phyloP scores from a whole-genome alignment of 1,140 invertebrate species.

The Paraescarpia echinospica region DNA sequence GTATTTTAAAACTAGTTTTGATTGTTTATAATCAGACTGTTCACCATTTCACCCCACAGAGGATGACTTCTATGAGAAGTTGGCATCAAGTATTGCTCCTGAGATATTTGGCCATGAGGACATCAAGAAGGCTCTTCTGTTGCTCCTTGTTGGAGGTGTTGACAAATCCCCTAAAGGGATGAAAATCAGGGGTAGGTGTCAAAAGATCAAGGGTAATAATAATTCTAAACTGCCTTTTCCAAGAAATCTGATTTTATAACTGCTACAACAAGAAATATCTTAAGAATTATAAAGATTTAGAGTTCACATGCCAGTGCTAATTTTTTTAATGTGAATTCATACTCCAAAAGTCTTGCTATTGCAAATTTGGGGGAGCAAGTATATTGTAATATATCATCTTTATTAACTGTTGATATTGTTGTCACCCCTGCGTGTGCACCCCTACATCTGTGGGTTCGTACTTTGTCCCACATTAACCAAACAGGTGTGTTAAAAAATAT shows the following conservation, averaged over 20 bases:
- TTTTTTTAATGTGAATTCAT: too few relatives aligned
- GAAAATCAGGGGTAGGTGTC: conserved; percentile 72
- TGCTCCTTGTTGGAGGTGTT: conserved; percentile 93
- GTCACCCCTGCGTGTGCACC: too few relatives aligned
- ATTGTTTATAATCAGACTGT: not conserved
- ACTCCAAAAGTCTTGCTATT: too few relatives aligned
- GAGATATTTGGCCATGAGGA: conserved; percentile 99
- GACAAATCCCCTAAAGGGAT: conserved; percentile 79
- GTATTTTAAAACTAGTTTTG: not conserved
- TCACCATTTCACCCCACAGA: conserved; percentile 54
- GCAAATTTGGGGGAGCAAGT: too few relatives aligned
- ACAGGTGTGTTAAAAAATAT: too few relatives aligned
- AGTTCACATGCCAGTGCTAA: too few relatives aligned
- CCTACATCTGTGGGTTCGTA: too few relatives aligned
- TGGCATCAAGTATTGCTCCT: conserved; percentile 92
- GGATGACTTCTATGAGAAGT: conserved; percentile 88
- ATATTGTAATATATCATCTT: too few relatives aligned
- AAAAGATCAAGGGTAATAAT: not conserved
- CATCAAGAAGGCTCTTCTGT: conserved; percentile 93
- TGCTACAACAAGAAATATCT: too few relatives aligned
- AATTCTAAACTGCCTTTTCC: not conserved
- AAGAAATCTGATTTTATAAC: not conserved
- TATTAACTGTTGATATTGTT: too few relatives aligned
- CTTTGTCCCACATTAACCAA: too few relatives aligned
- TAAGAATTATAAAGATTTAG: too few relatives aligned